Conservation (phyloP, 37 sponge, comb jelly and placozoan species). For the Trichoplax adhaerens region DNA sequence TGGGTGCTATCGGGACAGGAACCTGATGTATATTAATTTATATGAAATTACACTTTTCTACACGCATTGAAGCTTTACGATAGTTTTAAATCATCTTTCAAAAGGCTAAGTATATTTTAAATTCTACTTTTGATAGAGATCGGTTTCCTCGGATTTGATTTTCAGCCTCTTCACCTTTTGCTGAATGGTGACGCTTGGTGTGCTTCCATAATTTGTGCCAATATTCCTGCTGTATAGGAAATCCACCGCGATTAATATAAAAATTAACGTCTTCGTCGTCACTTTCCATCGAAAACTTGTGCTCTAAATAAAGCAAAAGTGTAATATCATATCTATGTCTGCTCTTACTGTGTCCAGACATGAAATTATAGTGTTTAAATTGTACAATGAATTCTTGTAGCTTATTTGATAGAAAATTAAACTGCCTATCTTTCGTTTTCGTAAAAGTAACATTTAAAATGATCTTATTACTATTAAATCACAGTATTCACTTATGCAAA, state of each 20-base stretch:
- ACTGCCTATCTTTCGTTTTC: no score
- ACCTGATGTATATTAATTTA: neutral
- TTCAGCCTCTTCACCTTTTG: constrained; percentile 26
- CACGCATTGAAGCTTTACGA: constrained; percentile 24
- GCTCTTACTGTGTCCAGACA: no score
- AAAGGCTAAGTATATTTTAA: constrained; percentile 12
- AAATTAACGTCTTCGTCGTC: no score
- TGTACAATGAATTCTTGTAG: no score
- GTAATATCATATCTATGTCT: no score
- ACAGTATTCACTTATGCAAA: no score
- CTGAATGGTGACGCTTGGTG: constrained; percentile 35
- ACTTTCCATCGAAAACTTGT: no score
- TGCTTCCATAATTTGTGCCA: constrained; percentile 77
- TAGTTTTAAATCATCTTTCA: neutral
- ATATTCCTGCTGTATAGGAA: constrained; percentile 51
- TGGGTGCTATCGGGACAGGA: constrained; percentile 12
- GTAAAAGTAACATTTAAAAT: no score
- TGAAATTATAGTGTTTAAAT: no score
- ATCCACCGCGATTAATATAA: constrained; percentile 68
- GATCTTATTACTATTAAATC: no score
- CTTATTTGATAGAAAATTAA: no score
- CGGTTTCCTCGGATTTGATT: constrained; percentile 36
- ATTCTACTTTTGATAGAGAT: constrained; percentile 14
- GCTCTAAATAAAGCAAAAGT: no score
- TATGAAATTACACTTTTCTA: neutral